Conservation (phyloP, 2,113 vertebrate species). For the Eidolon helvum region DNA sequence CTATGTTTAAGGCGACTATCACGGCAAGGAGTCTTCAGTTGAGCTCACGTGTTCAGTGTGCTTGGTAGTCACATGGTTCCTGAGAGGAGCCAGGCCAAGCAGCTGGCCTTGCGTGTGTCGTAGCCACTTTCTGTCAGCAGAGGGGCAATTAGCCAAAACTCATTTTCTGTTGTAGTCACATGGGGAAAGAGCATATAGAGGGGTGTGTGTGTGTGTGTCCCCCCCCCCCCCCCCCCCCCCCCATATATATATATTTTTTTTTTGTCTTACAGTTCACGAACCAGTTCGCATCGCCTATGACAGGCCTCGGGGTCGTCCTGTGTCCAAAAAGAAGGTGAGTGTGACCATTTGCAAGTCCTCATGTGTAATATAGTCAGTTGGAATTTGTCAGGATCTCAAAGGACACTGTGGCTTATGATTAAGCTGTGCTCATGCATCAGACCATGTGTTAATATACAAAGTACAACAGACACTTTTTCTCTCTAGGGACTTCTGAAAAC, state of each 20-base stretch:
- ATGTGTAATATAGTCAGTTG: background rate
- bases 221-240: too few relatives aligned
- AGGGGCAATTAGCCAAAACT: background rate
- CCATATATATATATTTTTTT: conserved; percentile 1
- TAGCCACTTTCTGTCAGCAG: background rate
- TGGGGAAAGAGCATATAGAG: background rate
- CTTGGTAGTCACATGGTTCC: background rate
- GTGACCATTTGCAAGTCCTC: background rate
- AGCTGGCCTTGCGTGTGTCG: background rate
- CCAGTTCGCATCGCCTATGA: conserved; percentile 87
- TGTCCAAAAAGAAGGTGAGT: conserved; percentile 86
- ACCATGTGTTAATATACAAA: background rate
- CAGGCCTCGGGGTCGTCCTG: conserved; percentile 82
- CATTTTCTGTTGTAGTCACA: background rate
- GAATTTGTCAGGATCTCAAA: background rate
- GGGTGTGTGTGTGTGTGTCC: accelerated
- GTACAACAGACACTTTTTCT: background rate
- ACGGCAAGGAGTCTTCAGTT: background rate
- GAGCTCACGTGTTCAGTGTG: background rate
- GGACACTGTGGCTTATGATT: background rate
- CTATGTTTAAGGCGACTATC: background rate
- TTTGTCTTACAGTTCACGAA: conserved; percentile 84
- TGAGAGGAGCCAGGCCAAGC: background rate
- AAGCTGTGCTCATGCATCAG: background rate
- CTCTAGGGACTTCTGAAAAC: background rate